Percentiles rank a stretch among this genome's conserved stretches.
Evolutionary conservation across 1,140 invertebrate genomes (phyloP).

Genomic region (Solen grandis): DNA sequence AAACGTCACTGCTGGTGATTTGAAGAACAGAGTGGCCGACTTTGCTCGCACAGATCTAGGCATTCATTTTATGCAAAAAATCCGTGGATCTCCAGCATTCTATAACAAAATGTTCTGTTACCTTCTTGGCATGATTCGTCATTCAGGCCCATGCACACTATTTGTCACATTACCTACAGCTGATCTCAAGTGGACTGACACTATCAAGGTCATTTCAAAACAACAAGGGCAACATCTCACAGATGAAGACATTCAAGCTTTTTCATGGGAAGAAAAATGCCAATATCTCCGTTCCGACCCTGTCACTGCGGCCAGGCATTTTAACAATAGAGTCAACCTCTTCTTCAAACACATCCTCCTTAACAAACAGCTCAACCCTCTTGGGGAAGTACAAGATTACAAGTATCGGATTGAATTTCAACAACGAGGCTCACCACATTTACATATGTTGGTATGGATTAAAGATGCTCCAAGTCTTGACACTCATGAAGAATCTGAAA

Average conservation of each 20-base stretch:
- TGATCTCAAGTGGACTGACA: constrained; percentile 17
- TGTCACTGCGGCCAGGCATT: constrained; percentile 25
- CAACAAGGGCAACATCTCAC: not conserved
- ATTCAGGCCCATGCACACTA: constrained; percentile 5
- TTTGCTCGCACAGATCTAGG: constrained; percentile 7
- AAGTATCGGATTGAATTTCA: constrained; percentile 29
- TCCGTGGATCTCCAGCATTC: constrained; percentile 33
- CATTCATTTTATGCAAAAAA: too few relatives aligned
- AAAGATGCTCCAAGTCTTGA: constrained; percentile 11
- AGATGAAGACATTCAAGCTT: constrained; percentile 11
- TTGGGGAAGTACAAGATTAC: constrained; percentile 2
- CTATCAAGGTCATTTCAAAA: constrained; percentile 8
- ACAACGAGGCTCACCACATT: constrained; percentile 11
- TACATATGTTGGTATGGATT: constrained; percentile 31
- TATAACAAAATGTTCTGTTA: constrained; percentile 32
- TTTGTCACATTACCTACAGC: constrained; percentile 22
- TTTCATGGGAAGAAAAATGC: constrained; percentile 33
- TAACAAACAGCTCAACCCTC: constrained; percentile 18
- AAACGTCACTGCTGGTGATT: constrained; percentile 12
- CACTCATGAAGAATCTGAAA: not conserved
- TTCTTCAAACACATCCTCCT: constrained; percentile 15
- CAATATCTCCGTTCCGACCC: constrained; percentile 26
- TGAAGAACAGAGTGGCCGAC: too few relatives aligned
- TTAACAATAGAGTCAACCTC: not conserved
- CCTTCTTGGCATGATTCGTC: constrained; percentile 14